Evolutionary conservation across 2,888 invertebrate species (phyloP), one percentile per base, ranked within the genome.

Genomic region (Pollenia amentaria): DNA sequence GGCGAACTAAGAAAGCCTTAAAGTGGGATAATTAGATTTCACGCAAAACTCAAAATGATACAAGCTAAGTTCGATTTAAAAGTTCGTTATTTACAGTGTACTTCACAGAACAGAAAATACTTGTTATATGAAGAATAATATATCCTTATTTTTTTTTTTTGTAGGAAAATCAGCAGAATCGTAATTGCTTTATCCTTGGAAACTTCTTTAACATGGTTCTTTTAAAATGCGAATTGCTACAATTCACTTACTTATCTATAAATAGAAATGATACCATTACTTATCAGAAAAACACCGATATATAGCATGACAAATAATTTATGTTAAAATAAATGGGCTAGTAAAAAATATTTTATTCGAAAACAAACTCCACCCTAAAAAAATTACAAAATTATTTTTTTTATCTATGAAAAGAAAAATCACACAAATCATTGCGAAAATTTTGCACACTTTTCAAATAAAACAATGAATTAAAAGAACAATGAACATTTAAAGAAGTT

Each of bases 251-350:
- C n/a, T 62, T 69, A 76, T 64, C 64, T 57, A 1, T 12, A 51
- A 51, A 78, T 18, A 57, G 21, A 44, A 21, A 44, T 40, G 44
- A 38, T 44, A 78, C 21, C 70, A 57, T 79, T 60, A 51, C 57
- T 84, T 73, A 77, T 60, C 73, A 7, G 2, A 12, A 38, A 60
- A 14, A 73, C 29, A 67, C 65, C 78, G 48, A 79, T 79, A 69
- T 79, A 69, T 75, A 51, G 69, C 78, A 75, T n/a, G 69, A 62
- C 62, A 75, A 84, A 79, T 46, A 79, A 84, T 84, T 84, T 84
- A 84, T 79, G 84, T 12, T 67, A 79, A 75, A 62, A 69, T 79
- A 84, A 79, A 51, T 42, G 55, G 16, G 38, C 21, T 57, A 18
- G 6, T 4, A 10, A 46, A 40, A 70, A 16, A 42, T n/a, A 18